A percentile compares a stretch with the other conserved stretches of the same genome.
These are phyloP conservation scores for Pelusios castaneus DNA, from an alignment of 2,113 vertebrate species.

Conservation along the genomic window DNA sequence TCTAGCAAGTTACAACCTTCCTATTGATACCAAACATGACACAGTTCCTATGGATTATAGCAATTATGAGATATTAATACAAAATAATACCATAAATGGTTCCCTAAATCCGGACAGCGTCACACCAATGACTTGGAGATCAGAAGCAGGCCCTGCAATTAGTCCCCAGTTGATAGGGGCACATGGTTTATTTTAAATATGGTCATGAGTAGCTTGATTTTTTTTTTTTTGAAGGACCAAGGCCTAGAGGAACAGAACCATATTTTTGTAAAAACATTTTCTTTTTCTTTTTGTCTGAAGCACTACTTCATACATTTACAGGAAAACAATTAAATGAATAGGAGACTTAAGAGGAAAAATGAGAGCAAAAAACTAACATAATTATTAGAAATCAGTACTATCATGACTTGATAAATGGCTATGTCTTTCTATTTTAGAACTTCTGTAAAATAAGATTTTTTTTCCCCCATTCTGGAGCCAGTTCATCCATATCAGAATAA, in stretches of 20 bases:
- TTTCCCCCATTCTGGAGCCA: not conserved
- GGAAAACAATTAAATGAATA: not conserved
- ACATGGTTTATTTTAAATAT: not conserved
- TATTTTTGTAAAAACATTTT: not conserved
- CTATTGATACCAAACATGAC: too few relatives aligned
- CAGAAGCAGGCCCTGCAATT: not conserved
- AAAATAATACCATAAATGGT: too few relatives aligned
- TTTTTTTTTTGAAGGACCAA: not conserved
- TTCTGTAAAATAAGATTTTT: not conserved
- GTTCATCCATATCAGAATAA: slow-evolving; percentile 13
- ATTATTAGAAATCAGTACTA: not conserved
- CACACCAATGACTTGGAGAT: not conserved
- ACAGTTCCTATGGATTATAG: too few relatives aligned
- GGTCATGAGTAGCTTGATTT: not conserved
- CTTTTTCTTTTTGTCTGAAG: not conserved
- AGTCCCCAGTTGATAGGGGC: not conserved
- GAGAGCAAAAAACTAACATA: not conserved
- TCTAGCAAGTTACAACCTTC: too few relatives aligned
- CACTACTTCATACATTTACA: not conserved
- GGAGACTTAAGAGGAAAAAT: not conserved
- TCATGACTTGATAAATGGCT: not conserved
- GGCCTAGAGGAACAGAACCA: not conserved
- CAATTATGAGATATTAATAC: too few relatives aligned
- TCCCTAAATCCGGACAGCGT: too few relatives aligned
- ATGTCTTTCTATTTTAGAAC: not conserved